Evolutionary conservation across 2,888 invertebrate species (phyloP), one percentile per base, ranked within the genome.

Genomic region (Apodemia mormo): DNA sequence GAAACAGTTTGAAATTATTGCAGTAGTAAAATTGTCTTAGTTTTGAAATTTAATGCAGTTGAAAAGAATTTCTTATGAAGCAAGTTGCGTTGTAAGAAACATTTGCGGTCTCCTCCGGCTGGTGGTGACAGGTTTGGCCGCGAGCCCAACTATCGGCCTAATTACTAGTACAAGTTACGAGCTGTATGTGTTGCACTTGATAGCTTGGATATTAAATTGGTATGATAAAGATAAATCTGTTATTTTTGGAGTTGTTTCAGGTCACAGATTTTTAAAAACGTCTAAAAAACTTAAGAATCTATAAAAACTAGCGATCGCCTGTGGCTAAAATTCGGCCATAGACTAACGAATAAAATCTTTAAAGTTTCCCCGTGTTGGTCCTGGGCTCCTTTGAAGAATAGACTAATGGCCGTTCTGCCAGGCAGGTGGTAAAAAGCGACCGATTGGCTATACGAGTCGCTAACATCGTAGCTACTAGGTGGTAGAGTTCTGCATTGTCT

Each of bases 81-180:
- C 45, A 71, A 69, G 69, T 56, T 66, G 67, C 30, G 33, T 40
- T 54, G 43, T 67, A 73, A 70, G 70, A 67, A 73, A 72, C 70
- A 68, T 70, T 73, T 75, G 74, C 65, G 68, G 68, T 30, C 52
- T 66, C 65, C 45, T 33, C 65, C 64, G 72, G 30, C 58, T 65
- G 71, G 66, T 68, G 65, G 45, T 54, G 69, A 70, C 69, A 69
- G 70, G 69, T 37, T 78, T 78, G 78, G 78, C 78, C 68, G 43
- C 30, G 67, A 67, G 78, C 78, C 78, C 76, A 74, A 69, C 72
- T 68, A 9, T 71, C 73, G 73, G 72, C 76, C 73, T 70, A 74
- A 70, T 73, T 76, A 73, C 69, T 33, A 7, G 33, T 33, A n/a
- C 61, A 14, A 14, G 61, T 37, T 64, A 56, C n/a, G 37, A 49